Evolutionary conservation across 2,113 vertebrate species (phyloP).

Genomic region (Malurus alboscapulatus): DNA sequence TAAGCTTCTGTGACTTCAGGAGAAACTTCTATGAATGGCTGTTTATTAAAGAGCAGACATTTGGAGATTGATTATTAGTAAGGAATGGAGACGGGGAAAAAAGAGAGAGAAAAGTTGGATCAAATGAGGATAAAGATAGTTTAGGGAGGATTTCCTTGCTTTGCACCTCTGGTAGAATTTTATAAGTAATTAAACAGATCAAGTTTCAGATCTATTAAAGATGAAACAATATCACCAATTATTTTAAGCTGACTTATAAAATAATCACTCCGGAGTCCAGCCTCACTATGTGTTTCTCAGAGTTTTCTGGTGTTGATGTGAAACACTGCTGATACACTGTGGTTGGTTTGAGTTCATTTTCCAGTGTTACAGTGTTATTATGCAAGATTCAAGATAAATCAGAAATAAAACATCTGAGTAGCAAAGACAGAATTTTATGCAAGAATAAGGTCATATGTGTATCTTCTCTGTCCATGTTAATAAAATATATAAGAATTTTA

Average conservation of each 20-base stretch:
- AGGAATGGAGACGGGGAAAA: background rate
- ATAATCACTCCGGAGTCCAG: background rate
- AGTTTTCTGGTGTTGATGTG: background rate
- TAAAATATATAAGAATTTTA: background rate
- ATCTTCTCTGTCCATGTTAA: background rate
- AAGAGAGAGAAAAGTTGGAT: background rate
- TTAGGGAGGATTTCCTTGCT: background rate
- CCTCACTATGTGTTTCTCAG: background rate
- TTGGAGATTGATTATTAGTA: background rate
- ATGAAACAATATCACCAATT: background rate
- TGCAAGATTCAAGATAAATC: background rate
- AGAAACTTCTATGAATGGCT: background rate
- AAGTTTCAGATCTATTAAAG: background rate
- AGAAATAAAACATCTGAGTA: background rate
- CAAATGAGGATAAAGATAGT: background rate
- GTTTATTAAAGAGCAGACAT: background rate
- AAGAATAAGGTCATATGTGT: background rate
- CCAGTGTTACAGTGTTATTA: background rate
- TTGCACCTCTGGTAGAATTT: background rate
- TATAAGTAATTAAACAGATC: background rate
- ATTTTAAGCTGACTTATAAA: background rate
- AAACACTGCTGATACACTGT: background rate
- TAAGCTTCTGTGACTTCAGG: background rate
- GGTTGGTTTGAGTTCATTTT: background rate
- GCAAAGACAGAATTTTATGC: accelerated